Evolutionary conservation across 1,140 invertebrate species (phyloP), one percentile per base, ranked within the genome.

Genomic region (Muscidifurax raptorellus): DNA sequence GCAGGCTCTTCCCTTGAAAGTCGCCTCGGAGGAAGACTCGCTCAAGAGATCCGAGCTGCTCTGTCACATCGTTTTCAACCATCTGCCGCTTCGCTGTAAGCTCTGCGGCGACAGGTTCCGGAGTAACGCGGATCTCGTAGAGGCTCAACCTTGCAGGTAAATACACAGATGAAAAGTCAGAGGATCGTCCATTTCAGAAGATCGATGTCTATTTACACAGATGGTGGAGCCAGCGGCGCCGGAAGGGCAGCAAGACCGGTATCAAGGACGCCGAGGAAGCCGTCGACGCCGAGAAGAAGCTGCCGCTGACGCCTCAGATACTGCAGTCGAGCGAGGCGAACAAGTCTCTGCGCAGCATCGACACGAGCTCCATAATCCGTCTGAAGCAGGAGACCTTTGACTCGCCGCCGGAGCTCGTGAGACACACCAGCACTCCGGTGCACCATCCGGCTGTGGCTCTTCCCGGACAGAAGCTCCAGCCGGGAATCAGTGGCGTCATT

Each of bases 1-100:
- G 5, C 36, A 72, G 4, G 22, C 30, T 64, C 18, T 86, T 0
- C 44, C 67, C 18, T 84, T 59, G 28, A 47, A 69, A 2, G 36
- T 79, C 6, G 7, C 13, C 10, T 1, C 22, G 3, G n/a, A 28
- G 22, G 28, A 32, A 15, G 32, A 77, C 15, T 40, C 10, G 1
- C 32, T 12, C 5, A 59, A 88, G 67, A 85, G 87, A 64, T 67
- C 85, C 0, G 81, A 86, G n/a, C 44, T 89, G 0, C 9, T 89
- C 12, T 83, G 86, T 9, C 89, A 89, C 80, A 71, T 90, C 13
- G 82, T 87, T 12, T 79, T 88, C 22, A 82, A 87, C 64, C 89
- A 90, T 82, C 87, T 90, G 44, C 89, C 89, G 0, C 69, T 89
- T 15, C 82, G 72, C n/a, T 90, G 89, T 66, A 87, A 88, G n/a